Conservation (phyloP, 2,888 invertebrate genomes). For the Meiosimyza decipiens region DNA sequence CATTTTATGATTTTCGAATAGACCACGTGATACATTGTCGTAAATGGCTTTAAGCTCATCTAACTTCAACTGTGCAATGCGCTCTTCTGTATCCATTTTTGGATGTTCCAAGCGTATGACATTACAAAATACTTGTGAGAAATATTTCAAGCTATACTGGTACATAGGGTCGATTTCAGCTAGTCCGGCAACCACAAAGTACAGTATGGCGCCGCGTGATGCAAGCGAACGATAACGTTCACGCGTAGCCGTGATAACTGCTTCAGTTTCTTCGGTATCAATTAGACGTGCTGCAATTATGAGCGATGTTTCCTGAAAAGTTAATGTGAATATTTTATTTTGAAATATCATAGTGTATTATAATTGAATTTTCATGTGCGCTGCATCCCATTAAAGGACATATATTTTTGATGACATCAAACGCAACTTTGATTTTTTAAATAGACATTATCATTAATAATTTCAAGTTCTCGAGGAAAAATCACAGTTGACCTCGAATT, state of each 20-base stretch:
- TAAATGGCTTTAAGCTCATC: slow-evolving; percentile 87
- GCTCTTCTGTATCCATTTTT: slow-evolving; percentile 72
- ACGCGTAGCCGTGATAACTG: slow-evolving; percentile 84
- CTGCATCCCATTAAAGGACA: no score
- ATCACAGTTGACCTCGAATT: no score
- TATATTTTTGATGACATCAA: no score
- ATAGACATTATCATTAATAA: no score
- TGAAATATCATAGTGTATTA: no score
- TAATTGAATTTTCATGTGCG: no score
- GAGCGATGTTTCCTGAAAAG: slow-evolving; percentile 82
- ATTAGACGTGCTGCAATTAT: slow-evolving; percentile 88
- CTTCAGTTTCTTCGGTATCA: slow-evolving; percentile 88
- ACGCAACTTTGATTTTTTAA: no score
- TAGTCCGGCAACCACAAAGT: slow-evolving; percentile 89
- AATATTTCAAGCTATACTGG: slow-evolving; percentile 93
- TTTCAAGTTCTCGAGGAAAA: no score
- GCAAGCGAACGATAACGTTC: slow-evolving; percentile 89
- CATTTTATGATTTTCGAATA: slow-evolving; percentile 91
- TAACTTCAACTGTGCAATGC: slow-evolving; percentile 77
- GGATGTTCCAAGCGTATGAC: slow-evolving; percentile 84
- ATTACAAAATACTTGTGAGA: slow-evolving; percentile 80
- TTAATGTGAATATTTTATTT: slow-evolving; percentile 6
- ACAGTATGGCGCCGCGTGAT: slow-evolving; percentile 87
- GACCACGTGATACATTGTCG: slow-evolving; percentile 87
- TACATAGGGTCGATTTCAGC: slow-evolving; percentile 96